Evolutionary conservation across 2,113 vertebrate species (phyloP).

Genomic region (Sitta europaea): DNA sequence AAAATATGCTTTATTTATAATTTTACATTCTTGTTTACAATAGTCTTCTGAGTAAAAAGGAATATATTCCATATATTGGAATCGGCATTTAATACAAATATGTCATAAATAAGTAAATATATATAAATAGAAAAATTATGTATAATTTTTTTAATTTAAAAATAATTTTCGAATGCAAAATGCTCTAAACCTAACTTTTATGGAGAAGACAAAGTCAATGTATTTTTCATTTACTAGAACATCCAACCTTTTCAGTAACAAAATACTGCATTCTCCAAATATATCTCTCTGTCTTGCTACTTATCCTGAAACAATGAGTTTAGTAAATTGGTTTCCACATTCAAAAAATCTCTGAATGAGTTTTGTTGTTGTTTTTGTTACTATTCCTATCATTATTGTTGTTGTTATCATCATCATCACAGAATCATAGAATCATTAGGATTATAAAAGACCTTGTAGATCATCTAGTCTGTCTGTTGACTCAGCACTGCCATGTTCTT

Average conservation of each 20-base stretch:
- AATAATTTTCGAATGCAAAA: background rate
- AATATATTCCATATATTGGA: background rate
- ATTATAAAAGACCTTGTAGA: background rate
- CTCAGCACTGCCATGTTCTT: background rate
- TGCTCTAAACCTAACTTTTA: background rate
- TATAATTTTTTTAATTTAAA: background rate
- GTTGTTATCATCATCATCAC: background rate
- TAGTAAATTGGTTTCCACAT: background rate
- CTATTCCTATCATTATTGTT: background rate
- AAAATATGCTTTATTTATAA: background rate
- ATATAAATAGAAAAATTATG: background rate
- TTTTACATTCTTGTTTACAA: background rate
- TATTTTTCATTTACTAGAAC: background rate
- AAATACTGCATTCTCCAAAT: background rate
- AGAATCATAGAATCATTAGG: background rate
- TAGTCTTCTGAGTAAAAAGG: background rate
- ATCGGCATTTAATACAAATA: background rate
- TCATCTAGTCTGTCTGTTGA: background rate
- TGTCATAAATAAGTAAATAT: background rate
- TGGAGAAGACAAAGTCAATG: background rate
- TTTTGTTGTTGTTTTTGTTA: background rate
- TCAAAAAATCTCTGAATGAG: background rate
- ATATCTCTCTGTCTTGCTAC: background rate
- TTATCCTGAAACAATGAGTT: background rate
- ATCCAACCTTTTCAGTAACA: background rate